A percentile compares a stretch with the other conserved stretches of the same genome.
Conservation (phyloP, 1,140 invertebrate genomes). For the Drosophila pseudoananassae region DNA sequence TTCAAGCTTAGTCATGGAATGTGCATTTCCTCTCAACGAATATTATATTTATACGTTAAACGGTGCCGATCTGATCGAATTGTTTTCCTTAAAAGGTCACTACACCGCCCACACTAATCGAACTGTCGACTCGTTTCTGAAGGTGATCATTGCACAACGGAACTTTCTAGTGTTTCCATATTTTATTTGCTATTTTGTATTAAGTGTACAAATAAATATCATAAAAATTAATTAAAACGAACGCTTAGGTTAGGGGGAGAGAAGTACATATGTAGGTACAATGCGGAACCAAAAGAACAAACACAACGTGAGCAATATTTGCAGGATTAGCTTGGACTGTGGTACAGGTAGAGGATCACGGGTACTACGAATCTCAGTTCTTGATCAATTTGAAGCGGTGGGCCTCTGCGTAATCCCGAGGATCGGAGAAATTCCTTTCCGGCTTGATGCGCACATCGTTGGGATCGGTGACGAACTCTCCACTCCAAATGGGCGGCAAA, state of each 20-base stretch:
- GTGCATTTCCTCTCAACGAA: slow-evolving; percentile 4
- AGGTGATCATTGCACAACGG: slow-evolving; percentile 24
- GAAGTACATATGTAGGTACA: slow-evolving; percentile 15
- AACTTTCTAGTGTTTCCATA: slow-evolving; percentile 48
- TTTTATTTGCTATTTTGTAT: slow-evolving; percentile 54
- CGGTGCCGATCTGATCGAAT: slow-evolving; percentile 46
- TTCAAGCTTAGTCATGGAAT: neutral
- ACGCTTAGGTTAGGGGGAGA: slow-evolving; percentile 56
- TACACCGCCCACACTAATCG: neutral
- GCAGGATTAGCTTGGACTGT: slow-evolving; percentile 51
- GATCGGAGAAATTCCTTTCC: slow-evolving; percentile 79
- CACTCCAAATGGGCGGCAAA: slow-evolving; percentile 74
- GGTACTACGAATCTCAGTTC: slow-evolving; percentile 13
- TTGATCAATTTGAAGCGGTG: slow-evolving; percentile 70
- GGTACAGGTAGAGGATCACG: neutral
- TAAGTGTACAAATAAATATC: slow-evolving; percentile 70
- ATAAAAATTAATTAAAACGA: slow-evolving; percentile 58
- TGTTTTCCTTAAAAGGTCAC: slow-evolving; percentile 48
- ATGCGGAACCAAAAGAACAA: slow-evolving; percentile 53
- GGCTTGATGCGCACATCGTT: slow-evolving; percentile 81
- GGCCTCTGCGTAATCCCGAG: slow-evolving; percentile 76
- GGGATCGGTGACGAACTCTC: slow-evolving; percentile 77
- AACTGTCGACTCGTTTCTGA: neutral
- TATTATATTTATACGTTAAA: slow-evolving; percentile 22
- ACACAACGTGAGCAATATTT: slow-evolving; percentile 44